Base-by-base conservation (phyloP, 35 echinoderm and acorn worm species). In the Stichopus chloronotus region DNA sequence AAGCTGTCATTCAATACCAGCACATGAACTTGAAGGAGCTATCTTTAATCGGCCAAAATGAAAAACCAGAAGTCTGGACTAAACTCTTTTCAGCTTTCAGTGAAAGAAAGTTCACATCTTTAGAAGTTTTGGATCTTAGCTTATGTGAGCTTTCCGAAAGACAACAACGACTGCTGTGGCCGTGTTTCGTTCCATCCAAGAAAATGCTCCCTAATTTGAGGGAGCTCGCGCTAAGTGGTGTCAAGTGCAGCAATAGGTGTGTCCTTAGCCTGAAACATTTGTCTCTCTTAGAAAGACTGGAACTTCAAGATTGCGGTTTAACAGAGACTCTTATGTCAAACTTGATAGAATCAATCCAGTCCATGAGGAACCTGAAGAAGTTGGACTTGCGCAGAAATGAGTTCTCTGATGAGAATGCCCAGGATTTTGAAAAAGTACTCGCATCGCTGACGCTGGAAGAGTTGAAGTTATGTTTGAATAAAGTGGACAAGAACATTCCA, bases 351-450 rank as follows among this genome's bases (percentile, higher is more conserved):
- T 61, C 87, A 5, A 20, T 89, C 14, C 20, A 53, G 43, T 4
- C 5, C 22, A 5, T 89, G 20, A 71, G n/a, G 17, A 43, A 13
- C 55, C 25, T 89, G 10, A 89, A 89, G 30, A 63, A 72, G 8
- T 19, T 89, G 22, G 87, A 89, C 57, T 25, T 72, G 52, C 20
- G 87, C 30, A 89, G 87, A n/a, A 89, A 89, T 21, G 65, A 89
- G 4, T 72, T 89, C 17, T 89, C 25, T 71, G 61, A 43, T 19
- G 52, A 89, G 20, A 52, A 54, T 72, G 65, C 52, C 8, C 52
- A 10, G 21, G 87, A 89, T 17, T 72, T 89, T n/a, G 9, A 54
- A 25, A 72, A 10, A 24, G 24, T 52, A 17, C 5, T 89, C 24
- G 71, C 25, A 54, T 14, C 11, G 7, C 9, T 59, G 87, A 55